phyloP scores from a whole-genome alignment of 1,140 invertebrate species.

The Caenorhabditis inopinata region DNA sequence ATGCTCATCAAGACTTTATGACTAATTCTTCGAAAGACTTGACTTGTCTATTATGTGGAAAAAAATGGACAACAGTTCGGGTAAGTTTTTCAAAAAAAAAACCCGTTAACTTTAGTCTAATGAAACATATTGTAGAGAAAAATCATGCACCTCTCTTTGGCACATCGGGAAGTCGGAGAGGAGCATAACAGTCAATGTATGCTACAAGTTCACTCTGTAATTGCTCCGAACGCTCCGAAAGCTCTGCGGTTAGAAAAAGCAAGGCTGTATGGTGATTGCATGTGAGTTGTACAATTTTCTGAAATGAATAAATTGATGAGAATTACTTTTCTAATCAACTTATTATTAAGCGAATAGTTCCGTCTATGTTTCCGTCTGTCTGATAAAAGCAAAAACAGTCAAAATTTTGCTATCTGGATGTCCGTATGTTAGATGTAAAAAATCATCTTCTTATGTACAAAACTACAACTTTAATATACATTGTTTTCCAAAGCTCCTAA shows the following conservation, averaged over 20 bases:
- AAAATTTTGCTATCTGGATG: too few species aligned
- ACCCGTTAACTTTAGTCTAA: background rate
- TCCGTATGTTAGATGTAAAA: too few species aligned
- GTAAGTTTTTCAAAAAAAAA: background rate
- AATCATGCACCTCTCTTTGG: background rate
- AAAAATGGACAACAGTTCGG: slow-evolving; percentile 4
- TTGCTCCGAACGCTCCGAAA: background rate
- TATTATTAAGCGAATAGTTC: too few species aligned
- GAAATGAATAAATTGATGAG: too few species aligned
- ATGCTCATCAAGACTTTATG: slow-evolving; percentile 20
- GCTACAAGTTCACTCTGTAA: background rate
- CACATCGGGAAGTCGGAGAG: background rate
- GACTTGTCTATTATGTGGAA: background rate
- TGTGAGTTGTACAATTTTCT: background rate
- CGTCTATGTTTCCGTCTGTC: too few species aligned
- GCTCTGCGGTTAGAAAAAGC: background rate
- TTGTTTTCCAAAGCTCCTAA: too few species aligned
- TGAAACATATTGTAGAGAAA: background rate
- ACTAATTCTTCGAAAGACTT: background rate
- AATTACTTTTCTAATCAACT: too few species aligned
- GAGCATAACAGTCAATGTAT: slow-evolving; percentile 20
- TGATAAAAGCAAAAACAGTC: too few species aligned
- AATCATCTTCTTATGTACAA: too few species aligned
- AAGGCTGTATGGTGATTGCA: background rate
- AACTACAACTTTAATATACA: too few species aligned